A percentile compares a stretch with the other conserved stretches of the same genome.
phyloP scores from a whole-genome alignment of 2,797 vertebrate genomes.

The Nannoperca obscura region DNA sequence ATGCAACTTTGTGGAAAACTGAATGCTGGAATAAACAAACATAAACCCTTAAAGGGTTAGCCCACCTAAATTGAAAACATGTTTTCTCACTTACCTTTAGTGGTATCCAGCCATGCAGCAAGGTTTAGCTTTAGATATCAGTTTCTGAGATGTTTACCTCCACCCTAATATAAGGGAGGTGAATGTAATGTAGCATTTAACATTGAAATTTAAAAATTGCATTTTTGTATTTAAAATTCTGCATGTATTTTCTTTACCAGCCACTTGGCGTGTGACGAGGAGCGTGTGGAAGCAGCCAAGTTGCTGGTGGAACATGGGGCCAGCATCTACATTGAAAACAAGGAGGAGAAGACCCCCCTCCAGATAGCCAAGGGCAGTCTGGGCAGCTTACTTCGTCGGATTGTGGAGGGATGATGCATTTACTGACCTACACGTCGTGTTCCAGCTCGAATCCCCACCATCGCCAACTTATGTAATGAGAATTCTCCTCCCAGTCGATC shows the following conservation, averaged over 20 bases:
- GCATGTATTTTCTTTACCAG: slow-evolving; percentile 73
- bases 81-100: background rate
- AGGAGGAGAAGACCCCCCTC: slow-evolving; percentile 95
- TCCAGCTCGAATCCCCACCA: slow-evolving; percentile 19
- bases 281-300: slow-evolving; percentile 95
- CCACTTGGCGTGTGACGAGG: slow-evolving; percentile 97
- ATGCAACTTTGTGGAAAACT: background rate
- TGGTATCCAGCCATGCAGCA: background rate
- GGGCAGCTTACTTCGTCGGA: slow-evolving; percentile 87
- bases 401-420: slow-evolving; percentile 90
- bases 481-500: slow-evolving; percentile 29
- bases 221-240: background rate
- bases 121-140: background rate
- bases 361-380: slow-evolving; percentile 93
- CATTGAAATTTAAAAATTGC: accelerated
- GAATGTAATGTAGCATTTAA: background rate
- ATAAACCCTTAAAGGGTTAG: background rate
- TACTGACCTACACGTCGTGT: slow-evolving; percentile 34
- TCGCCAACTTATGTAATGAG: slow-evolving; percentile 10
- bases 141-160: background rate
- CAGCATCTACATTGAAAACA: slow-evolving; percentile 98
- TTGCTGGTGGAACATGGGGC: slow-evolving; percentile 94
- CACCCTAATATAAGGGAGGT: background rate
- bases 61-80: background rate
- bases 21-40: background rate